Conservation (phyloP, 92 coral and sea anemone species). For the Parazoanthus atlanticus region DNA sequence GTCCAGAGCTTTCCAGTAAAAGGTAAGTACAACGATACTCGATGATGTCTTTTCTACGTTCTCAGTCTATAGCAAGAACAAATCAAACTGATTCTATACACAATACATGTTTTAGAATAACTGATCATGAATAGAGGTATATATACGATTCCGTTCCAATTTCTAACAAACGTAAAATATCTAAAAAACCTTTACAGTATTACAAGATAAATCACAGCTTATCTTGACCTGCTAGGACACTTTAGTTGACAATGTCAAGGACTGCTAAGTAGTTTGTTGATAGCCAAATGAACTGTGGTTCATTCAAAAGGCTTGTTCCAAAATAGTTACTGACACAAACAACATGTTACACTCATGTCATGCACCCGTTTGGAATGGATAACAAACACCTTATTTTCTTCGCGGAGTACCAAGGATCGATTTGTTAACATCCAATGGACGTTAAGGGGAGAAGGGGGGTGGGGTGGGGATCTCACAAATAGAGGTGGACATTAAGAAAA, state of each 20-base stretch:
- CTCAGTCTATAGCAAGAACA: not conserved
- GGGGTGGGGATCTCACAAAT: too few species aligned
- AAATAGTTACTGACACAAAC: not conserved
- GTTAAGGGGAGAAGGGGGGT: too few species aligned
- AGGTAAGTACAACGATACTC: constrained; percentile 13
- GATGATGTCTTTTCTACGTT: not conserved
- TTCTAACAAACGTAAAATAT: not conserved
- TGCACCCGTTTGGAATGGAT: too few species aligned
- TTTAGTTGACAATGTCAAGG: constrained; percentile 19
- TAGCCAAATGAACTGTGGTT: not conserved
- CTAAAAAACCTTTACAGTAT: not conserved
- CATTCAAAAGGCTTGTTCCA: not conserved
- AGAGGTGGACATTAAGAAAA: too few species aligned
- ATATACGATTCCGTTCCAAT: not conserved
- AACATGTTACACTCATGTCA: too few species aligned
- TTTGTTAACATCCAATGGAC: too few species aligned
- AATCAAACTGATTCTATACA: not conserved
- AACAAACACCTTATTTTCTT: too few species aligned
- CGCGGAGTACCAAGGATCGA: too few species aligned
- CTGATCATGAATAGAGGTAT: not conserved
- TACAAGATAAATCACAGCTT: not conserved
- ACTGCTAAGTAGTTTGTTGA: not conserved
- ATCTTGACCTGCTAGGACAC: not conserved
- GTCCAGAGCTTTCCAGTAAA: constrained; percentile 30
- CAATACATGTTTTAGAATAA: not conserved